A percentile compares a stretch with the other conserved stretches of the same genome.
Evolutionary conservation across 2,113 vertebrate species (phyloP).

Genomic region (Taurulus bubalis): DNA sequence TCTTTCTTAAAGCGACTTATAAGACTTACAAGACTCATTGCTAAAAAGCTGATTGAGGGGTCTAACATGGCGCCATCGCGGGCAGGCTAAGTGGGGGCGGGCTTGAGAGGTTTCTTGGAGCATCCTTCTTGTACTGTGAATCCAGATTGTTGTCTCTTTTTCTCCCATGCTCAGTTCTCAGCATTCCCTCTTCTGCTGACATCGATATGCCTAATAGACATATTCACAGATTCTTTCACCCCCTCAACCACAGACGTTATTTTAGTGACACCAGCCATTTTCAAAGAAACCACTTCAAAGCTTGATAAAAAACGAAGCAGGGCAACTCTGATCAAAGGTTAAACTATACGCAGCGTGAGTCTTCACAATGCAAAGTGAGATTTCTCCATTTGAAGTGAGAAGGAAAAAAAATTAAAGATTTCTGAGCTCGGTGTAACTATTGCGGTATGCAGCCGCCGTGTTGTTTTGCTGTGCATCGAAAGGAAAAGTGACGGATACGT

Average conservation of each 20-base stretch:
- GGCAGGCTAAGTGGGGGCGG: neutral
- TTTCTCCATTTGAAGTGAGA: constrained; percentile 46
- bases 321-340: constrained; percentile 80
- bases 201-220: constrained; percentile 28
- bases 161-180: constrained; percentile 12
- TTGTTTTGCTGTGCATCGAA: constrained; percentile 37
- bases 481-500: constrained; percentile 52
- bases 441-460: constrained; percentile 32
- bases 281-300: constrained; percentile 78
- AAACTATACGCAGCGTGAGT: constrained; percentile 66
- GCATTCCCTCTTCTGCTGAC: constrained; percentile 12
- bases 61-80: constrained; percentile 44
- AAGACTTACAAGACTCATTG: constrained; percentile 56
- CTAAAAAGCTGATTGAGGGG: constrained; percentile 64
- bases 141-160: constrained; percentile 29
- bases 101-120: constrained; percentile 18
- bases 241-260: constrained; percentile 46
- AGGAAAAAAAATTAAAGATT: constrained; percentile 20
- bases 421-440: constrained; percentile 27
- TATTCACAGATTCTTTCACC: constrained; percentile 14
- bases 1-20: constrained; percentile 68
- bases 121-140: constrained; percentile 31
- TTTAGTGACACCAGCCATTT: constrained; percentile 74
- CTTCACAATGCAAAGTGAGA: constrained; percentile 60
- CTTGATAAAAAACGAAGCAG: constrained; percentile 70